phyloP scores from a whole-genome alignment of 2,888 invertebrate species.

The Coelopa pilipes region DNA sequence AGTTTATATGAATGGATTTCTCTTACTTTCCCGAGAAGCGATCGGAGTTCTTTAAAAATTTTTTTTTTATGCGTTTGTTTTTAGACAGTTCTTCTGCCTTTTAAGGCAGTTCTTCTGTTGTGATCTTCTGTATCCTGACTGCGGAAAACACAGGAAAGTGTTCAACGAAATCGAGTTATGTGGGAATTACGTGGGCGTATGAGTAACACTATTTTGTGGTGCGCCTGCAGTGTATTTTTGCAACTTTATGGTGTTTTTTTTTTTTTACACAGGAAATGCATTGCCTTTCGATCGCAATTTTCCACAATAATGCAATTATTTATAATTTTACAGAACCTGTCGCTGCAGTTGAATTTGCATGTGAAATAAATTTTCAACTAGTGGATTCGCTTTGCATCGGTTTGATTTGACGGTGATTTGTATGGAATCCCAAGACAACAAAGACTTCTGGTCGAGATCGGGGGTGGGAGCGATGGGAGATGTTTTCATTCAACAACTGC shows the following conservation, averaged over 20 bases:
- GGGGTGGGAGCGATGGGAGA: not conserved
- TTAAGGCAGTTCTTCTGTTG: no score
- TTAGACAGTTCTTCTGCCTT: no score
- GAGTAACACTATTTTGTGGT: not conserved
- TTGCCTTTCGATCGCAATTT: constrained; percentile 23
- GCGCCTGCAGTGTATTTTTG: not conserved
- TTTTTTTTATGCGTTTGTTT: no score
- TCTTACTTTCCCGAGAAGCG: no score
- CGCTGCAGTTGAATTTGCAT: not conserved
- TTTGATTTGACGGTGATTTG: constrained; percentile 19
- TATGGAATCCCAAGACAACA: not conserved
- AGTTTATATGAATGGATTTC: no score
- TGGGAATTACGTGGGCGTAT: no score
- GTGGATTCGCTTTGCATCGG: not conserved
- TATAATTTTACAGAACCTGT: not conserved
- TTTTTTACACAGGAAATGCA: constrained; percentile 30
- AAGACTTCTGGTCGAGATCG: not conserved
- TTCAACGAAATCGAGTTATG: no score
- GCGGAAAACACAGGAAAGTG: no score
- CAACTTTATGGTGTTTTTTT: no score
- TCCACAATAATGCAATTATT: constrained; percentile 9
- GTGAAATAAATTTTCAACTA: not conserved
- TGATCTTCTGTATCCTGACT: no score
- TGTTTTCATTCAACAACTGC: not conserved
- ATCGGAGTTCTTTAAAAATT: no score